Evolutionary conservation across 2,888 invertebrate genomes (phyloP).

Genomic region (Anagyrus pseudococci): DNA sequence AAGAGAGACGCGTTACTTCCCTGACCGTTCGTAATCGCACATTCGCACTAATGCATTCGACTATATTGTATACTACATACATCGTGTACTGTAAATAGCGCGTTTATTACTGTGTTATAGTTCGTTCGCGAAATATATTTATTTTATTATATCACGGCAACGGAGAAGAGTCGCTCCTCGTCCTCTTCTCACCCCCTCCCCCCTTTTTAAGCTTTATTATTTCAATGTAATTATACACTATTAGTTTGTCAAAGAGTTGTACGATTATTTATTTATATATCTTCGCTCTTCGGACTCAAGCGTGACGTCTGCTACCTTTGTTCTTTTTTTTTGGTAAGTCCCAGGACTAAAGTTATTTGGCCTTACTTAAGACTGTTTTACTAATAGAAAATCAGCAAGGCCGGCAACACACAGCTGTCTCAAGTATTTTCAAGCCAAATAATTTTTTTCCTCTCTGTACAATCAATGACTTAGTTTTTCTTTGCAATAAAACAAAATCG

Average conservation of each 20-base stretch:
- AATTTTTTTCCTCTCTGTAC: slow-evolving; percentile 37
- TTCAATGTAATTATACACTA: slow-evolving; percentile 39
- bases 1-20: slow-evolving; percentile 37
- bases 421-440: slow-evolving; percentile 41
- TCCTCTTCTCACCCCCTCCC: slow-evolving; percentile 27
- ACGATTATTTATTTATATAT: slow-evolving; percentile 39
- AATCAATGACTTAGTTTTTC: slow-evolving; percentile 23
- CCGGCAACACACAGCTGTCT: slow-evolving; percentile 34
- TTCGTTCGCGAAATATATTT: slow-evolving; percentile 42
- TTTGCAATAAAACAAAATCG: slow-evolving; percentile 5
- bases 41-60: slow-evolving; percentile 40
- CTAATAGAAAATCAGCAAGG: slow-evolving; percentile 31
- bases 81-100: slow-evolving; percentile 41
- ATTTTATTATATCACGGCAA: slow-evolving; percentile 40
- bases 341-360: slow-evolving; percentile 40
- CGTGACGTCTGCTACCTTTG: too few species aligned
- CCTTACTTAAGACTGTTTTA: slow-evolving; percentile 40
- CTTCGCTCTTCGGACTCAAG: slow-evolving; percentile 30
- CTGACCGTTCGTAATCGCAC: slow-evolving; percentile 40
- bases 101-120: slow-evolving; percentile 41
- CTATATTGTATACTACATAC: slow-evolving; percentile 39
- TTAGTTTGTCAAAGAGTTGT: slow-evolving; percentile 39
- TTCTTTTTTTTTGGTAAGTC: slow-evolving; percentile 25
- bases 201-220: slow-evolving; percentile 38
- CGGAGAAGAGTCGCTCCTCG: slow-evolving; percentile 20